Base-by-base conservation (phyloP, 2,797 vertebrate species). In the Zenarchopterus dispar region DNA sequence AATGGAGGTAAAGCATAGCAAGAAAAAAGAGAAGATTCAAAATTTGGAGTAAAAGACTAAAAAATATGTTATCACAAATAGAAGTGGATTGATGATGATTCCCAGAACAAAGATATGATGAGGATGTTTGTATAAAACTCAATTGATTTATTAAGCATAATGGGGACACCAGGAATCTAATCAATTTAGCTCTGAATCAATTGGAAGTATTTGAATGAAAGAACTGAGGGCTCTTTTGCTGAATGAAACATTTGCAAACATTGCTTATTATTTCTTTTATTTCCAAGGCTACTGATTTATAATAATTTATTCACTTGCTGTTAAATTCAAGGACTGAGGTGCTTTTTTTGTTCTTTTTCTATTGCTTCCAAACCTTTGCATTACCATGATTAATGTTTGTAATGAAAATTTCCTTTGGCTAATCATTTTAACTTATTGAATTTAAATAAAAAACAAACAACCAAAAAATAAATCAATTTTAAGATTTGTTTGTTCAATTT, bases 381-480 rank as follows among this genome's bases (percentile, higher is more conserved):
- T 66, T 50, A 61, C 64, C 44, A 72, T 39, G 47, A 47, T 36
- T n/a, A 28, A 56, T 5, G 56, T 26, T 66, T 39, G 36, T 77
- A 52, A 78, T 85, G 59, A 77, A 67, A 77, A 77, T 72, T 61
- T 56, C 23, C 53, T 61, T 48, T 22, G 45, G 66, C 51, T 67
- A 60, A 49, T 53, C 58, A 31, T 73, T 48, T 70, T 28, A 50
- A 72, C 67, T 59, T 49, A 70, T 78, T 75, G 42, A 50, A n/a
- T n/a, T n/a, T n/a, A n/a, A n/a, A n/a, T n/a, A n/a, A n/a, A n/a
- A n/a, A n/a, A n/a, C n/a, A n/a, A n/a, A n/a, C n/a, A n/a, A n/a
- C n/a, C n/a, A n/a, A n/a, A n/a, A n/a, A n/a, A n/a, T n/a, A n/a
- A n/a, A n/a, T n/a, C n/a, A n/a, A n/a, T n/a, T n/a, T n/a, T n/a